Conservation (phyloP, 2,888 invertebrate genomes). For the Calliphora vomitoria region DNA sequence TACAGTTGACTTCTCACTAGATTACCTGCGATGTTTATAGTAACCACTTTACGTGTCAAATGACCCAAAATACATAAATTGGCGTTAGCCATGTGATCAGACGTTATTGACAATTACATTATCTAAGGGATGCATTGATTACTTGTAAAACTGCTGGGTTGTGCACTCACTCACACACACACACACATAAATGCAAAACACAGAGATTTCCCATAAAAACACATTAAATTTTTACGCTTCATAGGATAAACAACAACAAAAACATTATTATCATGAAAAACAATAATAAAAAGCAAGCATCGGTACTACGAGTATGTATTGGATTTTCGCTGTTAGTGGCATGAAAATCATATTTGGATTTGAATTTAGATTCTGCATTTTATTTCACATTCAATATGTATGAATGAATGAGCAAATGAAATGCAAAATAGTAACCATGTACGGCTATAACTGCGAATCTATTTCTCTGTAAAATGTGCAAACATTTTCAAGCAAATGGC, state of each 20-base stretch:
- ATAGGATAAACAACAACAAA: constrained; percentile 51
- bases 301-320: neutral
- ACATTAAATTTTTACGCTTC: constrained; percentile 70
- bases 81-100: too few relatives aligned
- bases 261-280: constrained; percentile 30
- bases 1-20: too few relatives aligned
- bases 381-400: constrained; percentile 61
- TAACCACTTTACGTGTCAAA: too few relatives aligned
- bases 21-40: too few relatives aligned
- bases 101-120: too few relatives aligned
- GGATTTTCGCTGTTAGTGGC: constrained; percentile 33
- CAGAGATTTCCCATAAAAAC: constrained; percentile 67
- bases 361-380: constrained; percentile 46
- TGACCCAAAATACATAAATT: too few relatives aligned
- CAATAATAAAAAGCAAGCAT: constrained; percentile 10
- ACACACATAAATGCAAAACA: neutral
- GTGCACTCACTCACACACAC: neutral
- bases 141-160: neutral
- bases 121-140: too few relatives aligned
- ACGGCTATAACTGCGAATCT: neutral
- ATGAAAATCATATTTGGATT: constrained; percentile 46
- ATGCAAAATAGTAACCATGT: constrained; percentile 14
- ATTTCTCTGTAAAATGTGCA: constrained; percentile 26
- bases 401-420: constrained; percentile 37
- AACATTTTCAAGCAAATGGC: constrained; percentile 49